Evolutionary conservation across 2,113 vertebrate genomes (phyloP).

Genomic region (Zapornia atra): DNA sequence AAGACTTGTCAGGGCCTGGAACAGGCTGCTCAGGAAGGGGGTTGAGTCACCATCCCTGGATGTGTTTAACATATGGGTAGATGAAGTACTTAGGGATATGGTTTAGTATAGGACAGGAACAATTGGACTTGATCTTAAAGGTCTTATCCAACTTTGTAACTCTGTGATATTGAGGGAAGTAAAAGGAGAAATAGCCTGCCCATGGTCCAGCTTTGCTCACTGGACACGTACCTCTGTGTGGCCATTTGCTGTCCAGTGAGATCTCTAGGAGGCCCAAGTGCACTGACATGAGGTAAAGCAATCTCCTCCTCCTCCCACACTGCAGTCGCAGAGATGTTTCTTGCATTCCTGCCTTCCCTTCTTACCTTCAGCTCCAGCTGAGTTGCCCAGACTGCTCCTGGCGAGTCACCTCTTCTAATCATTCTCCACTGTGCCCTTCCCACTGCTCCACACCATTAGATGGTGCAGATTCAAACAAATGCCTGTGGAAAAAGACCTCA

Average conservation of each 20-base stretch:
- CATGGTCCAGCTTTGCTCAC: neutral
- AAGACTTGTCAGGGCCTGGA: too few relatives aligned
- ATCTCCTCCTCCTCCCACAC: neutral
- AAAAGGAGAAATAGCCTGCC: neutral
- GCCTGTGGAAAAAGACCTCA: neutral
- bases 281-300: neutral
- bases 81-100: too few relatives aligned
- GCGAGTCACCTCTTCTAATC: neutral
- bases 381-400: neutral
- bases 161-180: neutral
- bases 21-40: too few relatives aligned
- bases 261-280: neutral
- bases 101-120: too few relatives aligned
- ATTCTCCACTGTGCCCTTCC: neutral
- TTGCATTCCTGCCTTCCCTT: neutral
- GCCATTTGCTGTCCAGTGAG: rapidly evolving
- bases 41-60: too few relatives aligned
- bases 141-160: too few relatives aligned
- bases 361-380: neutral
- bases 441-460: neutral
- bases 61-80: too few relatives aligned
- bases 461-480: neutral
- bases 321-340: neutral
- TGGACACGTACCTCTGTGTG: neutral
- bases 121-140: too few relatives aligned